Evolutionary conservation across 2,888 invertebrate species (phyloP).

Genomic region (Chorisops tibialis): DNA sequence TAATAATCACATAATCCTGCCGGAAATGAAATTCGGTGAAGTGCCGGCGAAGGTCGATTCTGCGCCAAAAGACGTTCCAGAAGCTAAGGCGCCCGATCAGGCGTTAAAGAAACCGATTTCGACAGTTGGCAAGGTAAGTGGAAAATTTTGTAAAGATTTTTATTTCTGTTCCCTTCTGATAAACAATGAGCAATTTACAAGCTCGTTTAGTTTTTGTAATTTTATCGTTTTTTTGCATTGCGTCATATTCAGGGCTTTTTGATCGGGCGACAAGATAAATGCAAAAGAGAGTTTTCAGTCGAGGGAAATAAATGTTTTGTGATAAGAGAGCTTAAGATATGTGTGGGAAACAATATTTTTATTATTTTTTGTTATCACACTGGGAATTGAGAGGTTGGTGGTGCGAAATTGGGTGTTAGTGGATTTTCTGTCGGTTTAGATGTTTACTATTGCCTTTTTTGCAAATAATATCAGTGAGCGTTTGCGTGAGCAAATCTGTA

Average conservation of each 20-base stretch:
- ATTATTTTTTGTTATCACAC: too few relatives aligned
- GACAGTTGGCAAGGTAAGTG: slow-evolving; percentile 17
- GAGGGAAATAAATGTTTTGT: too few relatives aligned
- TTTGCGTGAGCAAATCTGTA: too few relatives aligned
- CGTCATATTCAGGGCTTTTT: not conserved
- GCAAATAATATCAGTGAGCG: too few relatives aligned
- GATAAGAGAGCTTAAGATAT: too few relatives aligned
- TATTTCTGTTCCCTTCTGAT: not conserved
- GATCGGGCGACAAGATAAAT: not conserved
- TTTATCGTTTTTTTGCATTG: not conserved
- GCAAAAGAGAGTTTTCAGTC: too few relatives aligned
- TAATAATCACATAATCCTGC: slow-evolving; percentile 35
- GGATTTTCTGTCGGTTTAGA: too few relatives aligned
- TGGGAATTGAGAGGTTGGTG: too few relatives aligned
- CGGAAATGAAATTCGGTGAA: slow-evolving; percentile 32
- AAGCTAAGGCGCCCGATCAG: not conserved
- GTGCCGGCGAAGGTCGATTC: not conserved
- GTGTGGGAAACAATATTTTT: too few relatives aligned
- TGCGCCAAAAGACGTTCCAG: not conserved
- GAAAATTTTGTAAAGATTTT: not conserved
- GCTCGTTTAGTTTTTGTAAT: not conserved
- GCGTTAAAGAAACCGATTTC: slow-evolving; percentile 15
- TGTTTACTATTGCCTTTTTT: too few relatives aligned
- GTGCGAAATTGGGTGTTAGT: too few relatives aligned
- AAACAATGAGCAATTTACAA: too few relatives aligned